Conservation (phyloP, 1,140 invertebrate genomes). For the Conus ventricosus region DNA sequence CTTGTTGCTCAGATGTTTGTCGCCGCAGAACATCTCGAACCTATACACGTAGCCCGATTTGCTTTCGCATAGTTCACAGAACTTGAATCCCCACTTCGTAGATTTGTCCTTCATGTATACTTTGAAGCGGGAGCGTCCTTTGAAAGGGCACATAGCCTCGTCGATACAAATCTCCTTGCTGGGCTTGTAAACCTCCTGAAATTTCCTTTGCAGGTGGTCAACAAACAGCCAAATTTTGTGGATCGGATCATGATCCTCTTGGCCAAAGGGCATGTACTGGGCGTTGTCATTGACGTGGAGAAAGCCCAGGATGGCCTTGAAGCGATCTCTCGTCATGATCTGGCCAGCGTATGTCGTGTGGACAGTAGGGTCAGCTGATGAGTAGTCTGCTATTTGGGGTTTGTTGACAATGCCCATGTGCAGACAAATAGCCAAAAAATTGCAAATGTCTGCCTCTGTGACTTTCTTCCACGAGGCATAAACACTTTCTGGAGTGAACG, state of each 20-base stretch:
- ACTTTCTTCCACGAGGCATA: not conserved
- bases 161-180: slow-evolving; percentile 41
- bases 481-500: not conserved
- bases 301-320: slow-evolving; percentile 14
- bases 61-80: slow-evolving; percentile 33
- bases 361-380: not conserved
- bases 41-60: slow-evolving; percentile 19
- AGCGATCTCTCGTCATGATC: not conserved
- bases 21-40: slow-evolving; percentile 24
- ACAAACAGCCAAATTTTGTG: slow-evolving; percentile 19
- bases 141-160: slow-evolving; percentile 44
- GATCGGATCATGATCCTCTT: slow-evolving; percentile 14
- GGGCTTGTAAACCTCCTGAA: slow-evolving; percentile 34
- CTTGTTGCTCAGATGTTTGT: slow-evolving; percentile 30
- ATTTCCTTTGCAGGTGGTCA: not conserved
- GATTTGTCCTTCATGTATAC: slow-evolving; percentile 52
- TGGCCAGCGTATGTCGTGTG: not conserved
- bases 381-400: not conserved
- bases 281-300: slow-evolving; percentile 20
- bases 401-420: slow-evolving; percentile 30
- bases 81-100: slow-evolving; percentile 47
- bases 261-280: not conserved
- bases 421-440: slow-evolving; percentile 23
- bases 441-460: not conserved
- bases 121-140: slow-evolving; percentile 38